A percentile compares a stretch with the other conserved stretches of the same genome.
Evolutionary conservation across 2,888 invertebrate species (phyloP).

Genomic region (Willowsia nigromaculata): DNA sequence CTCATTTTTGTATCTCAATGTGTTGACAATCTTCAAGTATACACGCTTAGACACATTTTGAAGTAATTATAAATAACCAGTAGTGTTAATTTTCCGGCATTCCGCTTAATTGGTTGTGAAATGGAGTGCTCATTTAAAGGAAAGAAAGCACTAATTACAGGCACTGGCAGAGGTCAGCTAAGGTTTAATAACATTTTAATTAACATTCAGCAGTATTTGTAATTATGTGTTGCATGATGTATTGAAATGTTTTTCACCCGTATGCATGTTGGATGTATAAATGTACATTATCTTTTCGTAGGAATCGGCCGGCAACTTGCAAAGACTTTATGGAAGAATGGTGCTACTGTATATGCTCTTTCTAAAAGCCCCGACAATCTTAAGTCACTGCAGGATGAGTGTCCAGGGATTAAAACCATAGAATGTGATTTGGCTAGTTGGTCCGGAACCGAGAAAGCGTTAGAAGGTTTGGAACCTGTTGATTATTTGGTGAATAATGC

Average conservation of each 20-base stretch:
- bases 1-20: too few relatives aligned
- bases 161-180: constrained; percentile 89
- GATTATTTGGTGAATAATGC: constrained; percentile 95
- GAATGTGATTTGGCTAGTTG: constrained; percentile 88
- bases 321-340: constrained; percentile 45
- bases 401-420: constrained; percentile 84
- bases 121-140: constrained; percentile 83
- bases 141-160: constrained; percentile 91
- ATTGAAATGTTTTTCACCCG: too few relatives aligned
- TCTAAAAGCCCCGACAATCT: constrained; percentile 86
- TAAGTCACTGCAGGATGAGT: constrained; percentile 84
- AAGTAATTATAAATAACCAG: too few relatives aligned
- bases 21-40: too few relatives aligned
- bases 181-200: too few relatives aligned
- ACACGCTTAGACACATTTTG: too few relatives aligned
- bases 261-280: not conserved
- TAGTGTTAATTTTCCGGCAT: too few relatives aligned
- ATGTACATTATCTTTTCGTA: constrained; percentile 72
- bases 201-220: not conserved
- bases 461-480: constrained; percentile 84
- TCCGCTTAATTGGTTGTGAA: too few relatives aligned
- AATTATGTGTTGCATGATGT: not conserved
- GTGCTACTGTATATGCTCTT: constrained; percentile 89
- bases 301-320: constrained; percentile 85
- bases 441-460: constrained; percentile 85